Base-by-base conservation (phyloP, 2,888 invertebrate species). In the Drosophila meridiana region DNA sequence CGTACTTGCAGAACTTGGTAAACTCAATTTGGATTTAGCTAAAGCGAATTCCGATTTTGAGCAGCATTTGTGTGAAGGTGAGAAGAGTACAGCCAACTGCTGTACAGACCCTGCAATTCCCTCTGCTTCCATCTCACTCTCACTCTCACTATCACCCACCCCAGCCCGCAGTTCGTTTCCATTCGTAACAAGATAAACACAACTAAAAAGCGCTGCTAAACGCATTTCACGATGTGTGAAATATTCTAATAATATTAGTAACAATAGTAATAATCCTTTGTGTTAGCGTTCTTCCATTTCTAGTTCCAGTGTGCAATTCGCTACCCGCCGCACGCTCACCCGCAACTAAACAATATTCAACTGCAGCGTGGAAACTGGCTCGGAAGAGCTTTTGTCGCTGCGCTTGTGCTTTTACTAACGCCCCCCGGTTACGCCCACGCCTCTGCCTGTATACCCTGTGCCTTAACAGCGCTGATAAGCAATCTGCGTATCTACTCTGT, bases 51-150 rank as follows among this genome's bases (percentile, higher is more conserved):
- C 89, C 9, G 92, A 92, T 60, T 90, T 92, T 69, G 86, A 90
- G 59, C 91, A 92, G 60, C 92, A 92, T 81, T 82, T 92, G 77
- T 92, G 91, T 60, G 91, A 92, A 92, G 91, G 91, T 92, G 80
- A 86, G 79, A 59, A 38, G 34, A 63, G 55, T 26, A 38, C 48
- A 63, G 57, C 52, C 58, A 14, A 52, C 34, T 34, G 11, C 20
- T 34, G 4, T 36, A 13, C 7, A 26, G 13, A 13, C 52, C 45
- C 38, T 50, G 42, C 34, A 38, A n/a, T 11, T 13, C 40, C 43
- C 34, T 63, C 47, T 38, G 8, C 20, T 42, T n/a, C n/a, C 42
- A 20, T 20, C n/a, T 30, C 7, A 3, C n/a, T 11, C n/a, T 26
- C n/a, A 26, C 34, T 52, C 11, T 34, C 34, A 28, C 28, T 28